Base-by-base conservation (phyloP, 2,113 vertebrate species). In the Gallinago jamesoni region DNA sequence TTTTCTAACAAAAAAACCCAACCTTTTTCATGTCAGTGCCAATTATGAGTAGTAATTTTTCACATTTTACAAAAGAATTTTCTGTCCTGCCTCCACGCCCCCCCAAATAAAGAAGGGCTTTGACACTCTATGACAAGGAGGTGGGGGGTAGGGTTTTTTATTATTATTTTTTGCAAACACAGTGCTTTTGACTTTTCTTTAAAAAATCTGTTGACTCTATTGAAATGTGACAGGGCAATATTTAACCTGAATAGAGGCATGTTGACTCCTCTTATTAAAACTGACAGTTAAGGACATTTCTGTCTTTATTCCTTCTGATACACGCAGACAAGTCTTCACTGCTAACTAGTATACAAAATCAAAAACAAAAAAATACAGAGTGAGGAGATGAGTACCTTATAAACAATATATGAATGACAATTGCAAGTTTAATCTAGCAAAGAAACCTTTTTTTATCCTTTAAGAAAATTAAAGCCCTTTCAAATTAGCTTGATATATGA, bases 351-450 rank as follows among this genome's bases (percentile, higher is more conserved):
- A 98, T 98, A 98, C 97, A 98, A 99, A 99, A 99, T 99, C 98
- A 99, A 99, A 98, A 98, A 98, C 98, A 98, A 99, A 99, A 99
- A 99, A 98, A 98, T 98, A 98, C 93, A 21, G 97, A 98, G 98
- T 92, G 79, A 97, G 98, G 98, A 98, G 98, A 98, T 98, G 98
- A 98, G 98, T 98, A 99, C 99, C 98, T 98, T 98, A 99, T 99
- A 98, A 99, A 99, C 98, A 99, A 99, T 99, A 99, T 98, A 99
- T 99, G 99, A 99, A 98, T 98, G 98, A 99, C 99, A 99, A 99
- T 99, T 98, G 98, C 99, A 99, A 98, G 99, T 99, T 99, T 99
- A 99, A 99, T 99, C 99, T 98, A 98, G 98, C 98, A 98, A 98
- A 98, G 98, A 98, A 98, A 98, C 98, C 98, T 98, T 98, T 98